These are phyloP conservation scores for Semaprochilodus insignis DNA, from an alignment of 2,797 vertebrate genomes.

Conservation along the genomic window DNA sequence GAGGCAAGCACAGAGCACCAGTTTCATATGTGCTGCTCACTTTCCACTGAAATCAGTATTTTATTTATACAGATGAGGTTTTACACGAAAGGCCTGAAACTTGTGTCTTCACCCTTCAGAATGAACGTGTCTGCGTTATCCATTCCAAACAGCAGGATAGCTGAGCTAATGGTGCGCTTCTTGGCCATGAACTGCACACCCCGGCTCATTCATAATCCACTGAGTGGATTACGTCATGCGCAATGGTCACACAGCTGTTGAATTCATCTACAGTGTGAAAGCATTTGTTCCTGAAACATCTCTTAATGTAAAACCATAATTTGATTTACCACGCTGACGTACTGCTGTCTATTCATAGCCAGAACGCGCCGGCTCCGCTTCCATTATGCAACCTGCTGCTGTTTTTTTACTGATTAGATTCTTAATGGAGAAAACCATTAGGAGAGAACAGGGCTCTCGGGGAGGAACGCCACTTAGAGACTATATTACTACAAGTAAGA, in stretches of 20 bases:
- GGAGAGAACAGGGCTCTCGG: background rate
- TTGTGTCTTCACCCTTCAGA: background rate
- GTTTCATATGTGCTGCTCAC: background rate
- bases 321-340: conserved; percentile 12
- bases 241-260: conserved; percentile 2
- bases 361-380: background rate
- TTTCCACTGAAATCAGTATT: background rate
- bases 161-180: background rate
- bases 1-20: too few relatives aligned
- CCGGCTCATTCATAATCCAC: conserved; percentile 9
- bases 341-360: conserved; percentile 4
- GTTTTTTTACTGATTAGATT: background rate
- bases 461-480: background rate
- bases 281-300: conserved; percentile 17
- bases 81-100: background rate
- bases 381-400: conserved; percentile 11
- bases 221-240: conserved; percentile 12
- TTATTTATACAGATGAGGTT: background rate
- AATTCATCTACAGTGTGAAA: conserved; percentile 5
- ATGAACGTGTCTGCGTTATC: background rate
- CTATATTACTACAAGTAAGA: too few relatives aligned
- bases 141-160: background rate
- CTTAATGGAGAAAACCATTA: conserved; percentile 1
- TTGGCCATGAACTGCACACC: background rate
- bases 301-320: conserved; percentile 24